phyloP scores from a whole-genome alignment of 1,140 invertebrate genomes.

The Grapholita molesta region DNA sequence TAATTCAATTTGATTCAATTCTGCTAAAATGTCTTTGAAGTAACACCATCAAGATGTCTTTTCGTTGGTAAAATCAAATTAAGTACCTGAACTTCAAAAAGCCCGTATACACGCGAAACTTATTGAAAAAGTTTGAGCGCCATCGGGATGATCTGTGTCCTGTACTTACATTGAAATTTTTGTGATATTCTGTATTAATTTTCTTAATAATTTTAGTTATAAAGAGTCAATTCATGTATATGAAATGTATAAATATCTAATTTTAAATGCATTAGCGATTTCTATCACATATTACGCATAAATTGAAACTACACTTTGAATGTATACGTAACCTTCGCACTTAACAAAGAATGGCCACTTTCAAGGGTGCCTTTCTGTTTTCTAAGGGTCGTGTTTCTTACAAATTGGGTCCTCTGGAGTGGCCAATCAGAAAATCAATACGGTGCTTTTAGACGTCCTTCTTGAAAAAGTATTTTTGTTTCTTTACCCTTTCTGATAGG shows the following conservation, averaged over 20 bases:
- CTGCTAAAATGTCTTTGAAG: neutral
- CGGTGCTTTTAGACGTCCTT: conserved; percentile 3
- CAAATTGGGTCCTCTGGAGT: conserved; percentile 15
- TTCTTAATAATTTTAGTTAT: too few species aligned
- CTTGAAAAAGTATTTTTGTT: neutral
- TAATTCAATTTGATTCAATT: neutral
- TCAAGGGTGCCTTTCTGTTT: conserved; percentile 3
- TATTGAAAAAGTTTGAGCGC: neutral
- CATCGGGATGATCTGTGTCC: neutral
- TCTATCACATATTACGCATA: neutral
- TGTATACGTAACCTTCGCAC: neutral
- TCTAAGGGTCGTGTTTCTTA: conserved; percentile 9
- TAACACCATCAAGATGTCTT: neutral
- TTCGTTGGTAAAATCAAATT: neutral
- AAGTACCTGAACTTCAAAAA: too few species aligned
- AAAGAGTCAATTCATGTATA: too few species aligned
- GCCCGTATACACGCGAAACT: neutral
- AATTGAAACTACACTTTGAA: neutral
- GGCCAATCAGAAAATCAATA: conserved; percentile 14
- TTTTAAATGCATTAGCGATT: too few species aligned
- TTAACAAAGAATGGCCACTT: neutral
- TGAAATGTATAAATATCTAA: too few species aligned
- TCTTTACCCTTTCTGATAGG: neutral
- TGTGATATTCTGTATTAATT: too few species aligned
- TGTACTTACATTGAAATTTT: neutral